Base-by-base conservation (phyloP, 2,888 invertebrate species). In the Melanotus villosus region DNA sequence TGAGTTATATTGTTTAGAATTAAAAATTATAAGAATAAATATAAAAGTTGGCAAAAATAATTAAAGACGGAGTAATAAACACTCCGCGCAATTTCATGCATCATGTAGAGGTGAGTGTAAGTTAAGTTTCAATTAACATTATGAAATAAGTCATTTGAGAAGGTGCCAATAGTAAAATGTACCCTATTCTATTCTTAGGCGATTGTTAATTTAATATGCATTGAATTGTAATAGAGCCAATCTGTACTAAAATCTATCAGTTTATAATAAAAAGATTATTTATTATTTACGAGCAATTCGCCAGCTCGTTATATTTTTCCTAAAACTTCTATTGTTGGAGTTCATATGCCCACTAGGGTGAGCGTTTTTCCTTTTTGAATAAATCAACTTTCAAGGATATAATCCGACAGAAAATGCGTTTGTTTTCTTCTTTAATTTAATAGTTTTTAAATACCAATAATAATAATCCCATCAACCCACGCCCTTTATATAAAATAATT, bases 51-150 rank as follows among this genome's bases (percentile, higher is more conserved):
- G 32, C 32, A 52, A 52, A 52, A 52, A 52, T 52, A 52, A 52
- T 52, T 52, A 52, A 23, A 52, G 52, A 14, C 30, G 52, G 18
- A 32, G 52, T 52, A 52, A 52, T 52, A 56, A 56, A 56, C 56
- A 38, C 38, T 38, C 21, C 36, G 23, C 36, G 56, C 56, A 56
- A 56, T 56, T 56, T 56, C 56, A 56, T 16, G 56, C 56, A 38
- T 56, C 21, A 38, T 12, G 23, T 56, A 56, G 56, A 56, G 38
- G 32, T 52, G 52, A 52, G 52, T 52, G 30, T 30, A 52, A 52
- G 32, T 52, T 52, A 52, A 52, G 34, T 52, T 52, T 52, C 52
- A 52, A 52, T 52, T 52, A 52, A 52, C 52, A 18, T 52, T 52
- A 52, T 52, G 52, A 52, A 32, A 52, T 18, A 52, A 52, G 32